Percentiles rank a stretch among this genome's conserved stretches.
phyloP scores from a whole-genome alignment of 2,888 invertebrate species.

The Apamea sordens region DNA sequence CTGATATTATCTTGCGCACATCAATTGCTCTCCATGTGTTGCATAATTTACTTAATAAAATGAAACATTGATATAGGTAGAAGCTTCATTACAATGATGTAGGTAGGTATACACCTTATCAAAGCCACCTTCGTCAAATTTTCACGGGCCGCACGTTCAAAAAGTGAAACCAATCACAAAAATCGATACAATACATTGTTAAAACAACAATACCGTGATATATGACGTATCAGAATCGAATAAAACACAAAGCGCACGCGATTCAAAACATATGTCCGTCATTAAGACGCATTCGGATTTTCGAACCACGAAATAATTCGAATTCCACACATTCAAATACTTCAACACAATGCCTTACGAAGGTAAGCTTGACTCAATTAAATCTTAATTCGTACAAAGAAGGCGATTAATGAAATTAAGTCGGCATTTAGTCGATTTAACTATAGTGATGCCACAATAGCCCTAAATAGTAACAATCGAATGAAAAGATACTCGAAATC shows the following conservation, averaged over 20 bases:
- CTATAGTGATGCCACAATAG: slow-evolving; percentile 86
- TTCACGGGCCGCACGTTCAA: slow-evolving; percentile 29
- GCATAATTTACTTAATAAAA: slow-evolving; percentile 8
- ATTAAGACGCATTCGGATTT: slow-evolving; percentile 80
- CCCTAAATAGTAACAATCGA: slow-evolving; percentile 89
- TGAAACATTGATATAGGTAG: slow-evolving; percentile 20
- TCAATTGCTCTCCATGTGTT: not conserved
- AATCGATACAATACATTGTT: slow-evolving; percentile 65
- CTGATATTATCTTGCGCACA: not conserved
- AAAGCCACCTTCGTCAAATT: slow-evolving; percentile 45
- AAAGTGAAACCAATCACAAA: slow-evolving; percentile 53
- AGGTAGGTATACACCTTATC: not conserved
- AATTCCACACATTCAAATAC: slow-evolving; percentile 83
- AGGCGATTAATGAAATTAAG: slow-evolving; percentile 90
- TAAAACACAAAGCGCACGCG: slow-evolving; percentile 78
- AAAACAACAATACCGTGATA: slow-evolving; percentile 65
- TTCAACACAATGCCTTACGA: slow-evolving; percentile 80
- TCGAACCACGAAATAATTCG: slow-evolving; percentile 77
- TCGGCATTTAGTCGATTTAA: slow-evolving; percentile 89
- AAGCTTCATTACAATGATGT: slow-evolving; percentile 21
- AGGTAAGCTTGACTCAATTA: slow-evolving; percentile 88
- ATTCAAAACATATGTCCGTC: slow-evolving; percentile 83
- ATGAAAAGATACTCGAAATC: slow-evolving; percentile 84
- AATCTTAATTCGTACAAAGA: slow-evolving; percentile 90
- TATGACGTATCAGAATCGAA: slow-evolving; percentile 70